Evolutionary conservation across 2,797 vertebrate species (phyloP).

Genomic region (Rachycentron canadum): DNA sequence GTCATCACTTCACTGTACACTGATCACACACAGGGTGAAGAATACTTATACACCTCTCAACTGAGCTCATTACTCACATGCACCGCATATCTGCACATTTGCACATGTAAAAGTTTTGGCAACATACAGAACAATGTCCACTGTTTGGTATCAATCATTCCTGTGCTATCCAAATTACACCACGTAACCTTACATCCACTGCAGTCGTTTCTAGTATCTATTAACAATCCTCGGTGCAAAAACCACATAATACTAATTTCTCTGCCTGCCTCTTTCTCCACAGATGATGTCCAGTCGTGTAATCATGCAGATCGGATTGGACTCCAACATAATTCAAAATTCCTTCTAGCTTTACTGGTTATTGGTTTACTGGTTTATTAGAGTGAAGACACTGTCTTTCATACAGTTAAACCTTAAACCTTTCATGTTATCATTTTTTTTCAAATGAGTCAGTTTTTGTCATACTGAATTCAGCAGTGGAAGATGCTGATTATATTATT

Average conservation of each 20-base stretch:
- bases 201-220: not conserved
- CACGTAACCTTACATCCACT: not conserved
- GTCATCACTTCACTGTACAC: slow-evolving; percentile 57
- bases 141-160: no score
- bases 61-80: slow-evolving; percentile 17
- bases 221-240: not conserved
- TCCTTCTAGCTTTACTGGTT: slow-evolving; percentile 53
- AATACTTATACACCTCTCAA: slow-evolving; percentile 47
- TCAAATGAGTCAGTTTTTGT: not conserved
- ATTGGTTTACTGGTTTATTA: slow-evolving; percentile 30
- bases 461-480: not conserved
- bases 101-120: not conserved
- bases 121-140: not conserved
- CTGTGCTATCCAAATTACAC: not conserved
- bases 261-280: slow-evolving; percentile 25
- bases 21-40: slow-evolving; percentile 51
- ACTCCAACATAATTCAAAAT: slow-evolving; percentile 18
- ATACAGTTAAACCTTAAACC: no score
- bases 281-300: slow-evolving; percentile 67
- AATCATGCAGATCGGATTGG: slow-evolving; percentile 36
- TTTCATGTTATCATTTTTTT: no score
- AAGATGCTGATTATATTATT: not conserved
- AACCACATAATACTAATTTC: no score
- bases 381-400: not conserved
- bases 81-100: not conserved